Conservation (phyloP, 2,113 vertebrate species). For the Gobius niger region DNA sequence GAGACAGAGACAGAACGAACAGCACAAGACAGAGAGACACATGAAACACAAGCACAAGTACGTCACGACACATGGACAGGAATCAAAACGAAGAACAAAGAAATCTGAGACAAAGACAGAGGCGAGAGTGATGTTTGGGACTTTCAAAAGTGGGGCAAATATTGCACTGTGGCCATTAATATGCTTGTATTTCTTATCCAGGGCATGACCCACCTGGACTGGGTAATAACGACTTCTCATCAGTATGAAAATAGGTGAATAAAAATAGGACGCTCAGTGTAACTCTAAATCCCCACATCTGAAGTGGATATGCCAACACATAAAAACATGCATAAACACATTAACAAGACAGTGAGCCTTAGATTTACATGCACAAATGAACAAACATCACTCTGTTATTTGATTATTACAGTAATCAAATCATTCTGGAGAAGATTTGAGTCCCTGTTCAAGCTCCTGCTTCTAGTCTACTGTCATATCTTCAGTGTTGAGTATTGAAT, state of each 20-base stretch:
- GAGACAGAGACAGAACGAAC: constrained; percentile 39
- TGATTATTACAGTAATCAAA: not conserved
- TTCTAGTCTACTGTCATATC: no score
- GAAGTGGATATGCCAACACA: not conserved
- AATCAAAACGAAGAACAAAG: not conserved
- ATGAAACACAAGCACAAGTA: constrained; percentile 43
- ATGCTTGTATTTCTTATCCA: no score
- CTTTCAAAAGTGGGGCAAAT: not conserved
- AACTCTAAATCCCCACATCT: not conserved
- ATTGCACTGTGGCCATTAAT: no score
- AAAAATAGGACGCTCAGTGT: no score
- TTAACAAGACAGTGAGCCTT: not conserved
- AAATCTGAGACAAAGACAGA: not conserved
- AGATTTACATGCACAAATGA: not conserved
- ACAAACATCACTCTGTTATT: not conserved
- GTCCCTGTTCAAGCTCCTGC: no score
- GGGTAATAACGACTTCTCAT: no score
- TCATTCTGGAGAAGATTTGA: not conserved
- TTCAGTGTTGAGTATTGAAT: no score
- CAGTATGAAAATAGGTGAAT: no score
- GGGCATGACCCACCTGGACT: no score
- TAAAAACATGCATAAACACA: not conserved
- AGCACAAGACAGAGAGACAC: constrained; percentile 31
- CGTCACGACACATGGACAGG: constrained; percentile 33
- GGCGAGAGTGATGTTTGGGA: constrained; percentile 6